phyloP scores from a whole-genome alignment of 1,140 invertebrate genomes.

The Zaprionus vittiger region DNA sequence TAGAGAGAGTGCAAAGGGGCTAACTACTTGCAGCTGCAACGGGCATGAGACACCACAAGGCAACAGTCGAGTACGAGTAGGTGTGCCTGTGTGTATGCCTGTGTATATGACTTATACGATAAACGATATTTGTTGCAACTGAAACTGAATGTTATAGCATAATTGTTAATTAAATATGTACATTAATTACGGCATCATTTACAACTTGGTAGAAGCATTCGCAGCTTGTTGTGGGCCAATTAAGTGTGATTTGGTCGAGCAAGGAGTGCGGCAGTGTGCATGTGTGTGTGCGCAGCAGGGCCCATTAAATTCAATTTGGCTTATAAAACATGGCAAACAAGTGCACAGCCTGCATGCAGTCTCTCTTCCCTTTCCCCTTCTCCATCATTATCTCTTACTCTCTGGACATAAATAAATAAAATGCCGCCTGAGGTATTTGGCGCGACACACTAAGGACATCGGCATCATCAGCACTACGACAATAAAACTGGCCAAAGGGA shows the following conservation, averaged over 20 bases:
- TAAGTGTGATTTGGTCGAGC: constrained; percentile 32
- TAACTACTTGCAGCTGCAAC: constrained; percentile 52
- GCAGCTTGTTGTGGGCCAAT: constrained; percentile 6
- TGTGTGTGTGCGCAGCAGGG: not conserved
- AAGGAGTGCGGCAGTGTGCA: not conserved
- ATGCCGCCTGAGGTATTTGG: constrained; percentile 63
- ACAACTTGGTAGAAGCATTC: not conserved
- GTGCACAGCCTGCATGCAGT: constrained; percentile 20
- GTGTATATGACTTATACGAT: not conserved
- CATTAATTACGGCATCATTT: constrained; percentile 50
- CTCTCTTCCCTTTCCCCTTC: not conserved
- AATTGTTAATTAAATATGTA: constrained; percentile 68
- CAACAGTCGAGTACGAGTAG: not conserved
- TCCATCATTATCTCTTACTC: not conserved
- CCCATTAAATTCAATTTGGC: constrained; percentile 57
- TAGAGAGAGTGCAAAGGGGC: not conserved
- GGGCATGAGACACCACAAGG: not conserved
- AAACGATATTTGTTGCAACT: not conserved
- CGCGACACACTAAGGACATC: constrained; percentile 38
- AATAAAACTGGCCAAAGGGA: constrained; percentile 23
- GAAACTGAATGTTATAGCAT: constrained; percentile 59
- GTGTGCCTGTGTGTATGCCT: not conserved
- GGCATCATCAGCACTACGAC: constrained; percentile 33
- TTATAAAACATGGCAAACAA: constrained; percentile 39
- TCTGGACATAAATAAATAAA: constrained; percentile 52